Conservation (phyloP, 2,113 vertebrate species). For the Melospiza georgiana region DNA sequence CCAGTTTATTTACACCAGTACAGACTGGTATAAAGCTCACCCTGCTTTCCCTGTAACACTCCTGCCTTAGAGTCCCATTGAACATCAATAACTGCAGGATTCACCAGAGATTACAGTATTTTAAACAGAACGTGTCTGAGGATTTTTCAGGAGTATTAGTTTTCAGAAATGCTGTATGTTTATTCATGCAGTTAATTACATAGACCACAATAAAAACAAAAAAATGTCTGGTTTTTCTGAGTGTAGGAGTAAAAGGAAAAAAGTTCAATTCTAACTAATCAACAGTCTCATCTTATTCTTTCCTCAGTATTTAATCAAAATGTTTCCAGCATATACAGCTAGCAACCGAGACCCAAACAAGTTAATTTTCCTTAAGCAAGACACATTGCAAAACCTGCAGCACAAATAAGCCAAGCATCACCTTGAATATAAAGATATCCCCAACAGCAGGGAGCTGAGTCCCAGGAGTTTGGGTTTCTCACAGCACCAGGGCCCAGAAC, state of each 20-base stretch:
- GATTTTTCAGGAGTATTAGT: not conserved
- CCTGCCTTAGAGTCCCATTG: not conserved
- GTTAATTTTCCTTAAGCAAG: not conserved
- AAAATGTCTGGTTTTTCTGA: not conserved
- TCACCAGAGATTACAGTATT: not conserved
- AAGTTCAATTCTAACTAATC: not conserved
- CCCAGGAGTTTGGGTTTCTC: not conserved
- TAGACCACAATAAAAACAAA: not conserved
- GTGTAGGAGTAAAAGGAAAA: not conserved
- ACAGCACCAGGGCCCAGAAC: not conserved
- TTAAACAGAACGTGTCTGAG: not conserved
- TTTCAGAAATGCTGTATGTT: conserved; percentile 10
- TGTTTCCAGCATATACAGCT: not conserved
- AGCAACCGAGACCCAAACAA: not conserved
- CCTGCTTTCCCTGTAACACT: not conserved
- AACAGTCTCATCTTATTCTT: not conserved
- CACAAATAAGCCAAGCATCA: not conserved
- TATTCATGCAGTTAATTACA: conserved; percentile 14
- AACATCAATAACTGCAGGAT: not conserved
- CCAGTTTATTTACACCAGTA: not conserved
- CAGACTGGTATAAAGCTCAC: not conserved
- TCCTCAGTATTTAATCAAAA: not conserved
- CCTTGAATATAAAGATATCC: not conserved
- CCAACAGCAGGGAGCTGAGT: not conserved
- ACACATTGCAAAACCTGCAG: not conserved